Evolutionary conservation across 1,140 invertebrate genomes (phyloP).

Genomic region (Pseudobourletiella spinata): DNA sequence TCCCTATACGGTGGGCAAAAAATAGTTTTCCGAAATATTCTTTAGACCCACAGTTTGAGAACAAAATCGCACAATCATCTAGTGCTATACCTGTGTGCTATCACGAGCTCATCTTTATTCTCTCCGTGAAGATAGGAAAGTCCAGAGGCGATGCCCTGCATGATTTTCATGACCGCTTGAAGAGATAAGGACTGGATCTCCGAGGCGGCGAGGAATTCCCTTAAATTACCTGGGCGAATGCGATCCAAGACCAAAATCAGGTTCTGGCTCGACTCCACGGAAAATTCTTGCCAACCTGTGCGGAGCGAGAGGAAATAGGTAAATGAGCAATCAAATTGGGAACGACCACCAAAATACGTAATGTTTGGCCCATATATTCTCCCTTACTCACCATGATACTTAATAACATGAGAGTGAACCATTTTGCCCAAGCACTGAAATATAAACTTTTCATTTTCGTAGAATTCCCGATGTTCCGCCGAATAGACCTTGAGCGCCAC

Average conservation of each 20-base stretch:
- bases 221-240: slow-evolving; percentile 26
- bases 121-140: slow-evolving; percentile 31
- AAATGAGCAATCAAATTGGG: neutral
- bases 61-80: no score
- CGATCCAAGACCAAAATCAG: slow-evolving; percentile 28
- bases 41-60: no score
- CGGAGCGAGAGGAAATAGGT: no score
- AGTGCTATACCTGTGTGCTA: slow-evolving; percentile 33
- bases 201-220: slow-evolving; percentile 21
- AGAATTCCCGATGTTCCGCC: slow-evolving; percentile 28
- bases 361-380: neutral
- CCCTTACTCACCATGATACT: slow-evolving; percentile 19
- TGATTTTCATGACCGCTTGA: slow-evolving; percentile 17
- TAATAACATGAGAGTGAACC: slow-evolving; percentile 9
- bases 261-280: slow-evolving; percentile 9
- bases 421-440: slow-evolving; percentile 19
- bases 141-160: slow-evolving; percentile 24
- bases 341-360: neutral
- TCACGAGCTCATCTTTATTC: slow-evolving; percentile 25
- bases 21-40: no score
- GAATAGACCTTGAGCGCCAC: slow-evolving; percentile 28
- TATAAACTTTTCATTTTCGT: slow-evolving; percentile 33
- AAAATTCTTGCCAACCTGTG: slow-evolving; percentile 33
- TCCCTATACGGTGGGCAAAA: slow-evolving; percentile 20
- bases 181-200: slow-evolving; percentile 9